These are phyloP conservation scores for Xyliphius kryptos DNA, from an alignment of 2,113 vertebrate genomes.

Conservation along the genomic window DNA sequence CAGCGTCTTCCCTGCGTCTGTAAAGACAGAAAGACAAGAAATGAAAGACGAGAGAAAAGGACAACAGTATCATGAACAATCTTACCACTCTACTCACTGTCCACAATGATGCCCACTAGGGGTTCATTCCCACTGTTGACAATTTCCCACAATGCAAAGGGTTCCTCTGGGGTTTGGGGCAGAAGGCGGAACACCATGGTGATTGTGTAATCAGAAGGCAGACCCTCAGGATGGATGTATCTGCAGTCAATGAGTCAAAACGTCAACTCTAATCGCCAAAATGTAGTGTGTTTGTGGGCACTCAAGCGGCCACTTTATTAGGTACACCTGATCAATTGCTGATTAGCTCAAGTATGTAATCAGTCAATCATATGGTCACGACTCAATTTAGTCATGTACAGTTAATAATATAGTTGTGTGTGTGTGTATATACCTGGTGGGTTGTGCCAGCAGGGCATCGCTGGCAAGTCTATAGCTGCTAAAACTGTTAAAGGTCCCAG, in stretches of 20 bases:
- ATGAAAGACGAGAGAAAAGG: too few species aligned
- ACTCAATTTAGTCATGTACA: too few species aligned
- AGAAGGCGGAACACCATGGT: constrained; percentile 86
- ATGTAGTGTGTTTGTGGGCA: too few species aligned
- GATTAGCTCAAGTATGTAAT: too few species aligned
- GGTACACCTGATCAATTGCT: too few species aligned
- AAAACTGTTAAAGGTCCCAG: constrained; percentile 91
- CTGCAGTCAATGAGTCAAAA: constrained; percentile 52
- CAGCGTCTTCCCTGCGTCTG: constrained; percentile 84
- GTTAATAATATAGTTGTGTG: not conserved
- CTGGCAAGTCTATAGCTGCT: constrained; percentile 81
- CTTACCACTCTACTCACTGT: constrained; percentile 94
- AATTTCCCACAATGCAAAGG: constrained; percentile 96
- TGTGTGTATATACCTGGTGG: constrained; percentile 75
- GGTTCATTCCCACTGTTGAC: constrained; percentile 83
- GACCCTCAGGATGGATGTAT: constrained; percentile 86
- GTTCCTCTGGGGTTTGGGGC: constrained; percentile 82
- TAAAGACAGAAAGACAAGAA: constrained; percentile 1
- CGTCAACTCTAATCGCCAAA: too few species aligned
- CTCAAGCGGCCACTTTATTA: too few species aligned
- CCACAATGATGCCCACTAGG: constrained; percentile 88
- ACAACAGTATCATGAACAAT: too few species aligned
- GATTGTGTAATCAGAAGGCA: constrained; percentile 93
- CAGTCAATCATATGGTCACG: too few species aligned
- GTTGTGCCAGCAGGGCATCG: constrained; percentile 82